Percentiles rank a stretch among this genome's conserved stretches.
These are phyloP conservation scores for Sebastes miniatus DNA, from an alignment of 2,797 vertebrate genomes.

Conservation along the genomic window DNA sequence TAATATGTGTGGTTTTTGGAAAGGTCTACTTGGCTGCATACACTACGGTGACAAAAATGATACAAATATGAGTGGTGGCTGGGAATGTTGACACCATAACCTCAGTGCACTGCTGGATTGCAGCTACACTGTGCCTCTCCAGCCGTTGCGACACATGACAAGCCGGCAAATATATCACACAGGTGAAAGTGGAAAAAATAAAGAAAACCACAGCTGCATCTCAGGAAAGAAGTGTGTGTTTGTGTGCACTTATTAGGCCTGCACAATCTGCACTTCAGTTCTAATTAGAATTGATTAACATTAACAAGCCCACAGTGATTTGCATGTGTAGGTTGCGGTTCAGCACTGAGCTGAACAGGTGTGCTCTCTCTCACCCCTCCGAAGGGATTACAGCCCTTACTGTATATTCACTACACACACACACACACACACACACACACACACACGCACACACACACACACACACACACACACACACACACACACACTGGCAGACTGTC, in stretches of 20 bases:
- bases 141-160: not conserved
- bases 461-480: too few species aligned
- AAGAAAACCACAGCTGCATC: not conserved
- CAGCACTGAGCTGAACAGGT: slow-evolving; percentile 32
- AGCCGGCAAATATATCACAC: not conserved
- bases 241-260: not conserved
- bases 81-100: not conserved
- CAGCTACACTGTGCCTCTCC: not conserved
- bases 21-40: not conserved
- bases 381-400: not conserved
- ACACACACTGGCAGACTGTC: not conserved
- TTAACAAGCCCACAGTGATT: not conserved
- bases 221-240: not conserved
- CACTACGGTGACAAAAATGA: not conserved
- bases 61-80: not conserved
- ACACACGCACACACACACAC: not conserved
- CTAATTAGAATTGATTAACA: slow-evolving; percentile 11
- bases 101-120: not conserved
- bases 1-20: not conserved
- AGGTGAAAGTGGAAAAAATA: not conserved
- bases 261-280: not conserved
- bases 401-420: not conserved
- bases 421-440: too few species aligned
- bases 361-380: slow-evolving; percentile 7
- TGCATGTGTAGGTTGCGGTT: not conserved